Evolutionary conservation across 2,888 invertebrate genomes (phyloP).

Genomic region (Caenorhabditis virilis): DNA sequence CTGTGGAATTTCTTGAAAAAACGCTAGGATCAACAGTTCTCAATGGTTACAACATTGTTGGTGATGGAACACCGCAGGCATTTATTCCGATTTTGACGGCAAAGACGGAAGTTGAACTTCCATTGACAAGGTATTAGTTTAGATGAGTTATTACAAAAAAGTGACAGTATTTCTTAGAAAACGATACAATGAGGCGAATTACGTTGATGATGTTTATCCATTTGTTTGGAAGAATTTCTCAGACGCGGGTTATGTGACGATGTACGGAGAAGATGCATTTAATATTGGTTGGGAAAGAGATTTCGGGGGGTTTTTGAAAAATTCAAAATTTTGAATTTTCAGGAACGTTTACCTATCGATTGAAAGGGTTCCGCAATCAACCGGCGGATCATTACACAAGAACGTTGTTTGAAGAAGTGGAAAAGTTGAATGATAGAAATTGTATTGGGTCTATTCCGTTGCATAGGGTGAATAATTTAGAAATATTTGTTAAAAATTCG

Average conservation of each 20-base stretch:
- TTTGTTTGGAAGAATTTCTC: slow-evolving; percentile 70
- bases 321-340: too few species aligned
- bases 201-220: slow-evolving; percentile 71
- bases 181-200: slow-evolving; percentile 63
- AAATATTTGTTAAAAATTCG: too few species aligned
- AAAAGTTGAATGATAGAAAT: slow-evolving; percentile 74
- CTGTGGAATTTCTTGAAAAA: slow-evolving; percentile 76
- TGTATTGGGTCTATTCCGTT: slow-evolving; percentile 80
- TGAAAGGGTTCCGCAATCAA: slow-evolving; percentile 82
- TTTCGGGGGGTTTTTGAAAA: slow-evolving; percentile 5
- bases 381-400: slow-evolving; percentile 91
- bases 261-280: slow-evolving; percentile 86
- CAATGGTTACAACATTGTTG: slow-evolving; percentile 70
- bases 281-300: slow-evolving; percentile 79
- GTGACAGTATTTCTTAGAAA: slow-evolving; percentile 56
- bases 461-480: slow-evolving; percentile 71
- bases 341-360: slow-evolving; percentile 83
- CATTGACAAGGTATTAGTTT: slow-evolving; percentile 65
- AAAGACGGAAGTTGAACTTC: slow-evolving; percentile 70
- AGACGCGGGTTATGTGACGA: slow-evolving; percentile 74
- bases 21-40: slow-evolving; percentile 61
- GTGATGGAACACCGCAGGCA: slow-evolving; percentile 71
- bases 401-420: slow-evolving; percentile 79
- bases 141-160: not conserved
- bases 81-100: slow-evolving; percentile 71